These are phyloP conservation scores for Eidolon dupreanum DNA, from an alignment of 2,797 vertebrate genomes.

Conservation along the genomic window DNA sequence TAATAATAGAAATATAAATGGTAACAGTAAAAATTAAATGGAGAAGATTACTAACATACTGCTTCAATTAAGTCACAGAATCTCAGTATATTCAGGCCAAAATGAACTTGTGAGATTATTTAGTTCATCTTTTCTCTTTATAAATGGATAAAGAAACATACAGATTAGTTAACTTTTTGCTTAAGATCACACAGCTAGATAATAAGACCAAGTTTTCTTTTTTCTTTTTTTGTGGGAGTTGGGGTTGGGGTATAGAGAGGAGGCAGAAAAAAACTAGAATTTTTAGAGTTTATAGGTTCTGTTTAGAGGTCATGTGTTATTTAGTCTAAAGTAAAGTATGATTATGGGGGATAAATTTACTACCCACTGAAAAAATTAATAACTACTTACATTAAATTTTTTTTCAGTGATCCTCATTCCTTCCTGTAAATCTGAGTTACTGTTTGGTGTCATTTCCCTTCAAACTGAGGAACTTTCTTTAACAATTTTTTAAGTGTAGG, in stretches of 20 bases:
- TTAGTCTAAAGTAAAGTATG: neutral
- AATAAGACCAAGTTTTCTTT: neutral
- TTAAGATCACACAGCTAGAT: neutral
- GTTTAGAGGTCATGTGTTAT: neutral
- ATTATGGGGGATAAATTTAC: slow-evolving; percentile 1
- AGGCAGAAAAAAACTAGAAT: neutral
- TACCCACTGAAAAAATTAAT: slow-evolving; percentile 19
- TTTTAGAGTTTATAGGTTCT: neutral
- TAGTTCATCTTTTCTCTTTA: neutral
- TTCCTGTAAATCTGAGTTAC: neutral
- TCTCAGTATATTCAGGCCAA: neutral
- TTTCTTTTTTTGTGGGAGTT: neutral
- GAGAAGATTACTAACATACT: neutral
- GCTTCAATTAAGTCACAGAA: neutral
- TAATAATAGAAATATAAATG: neutral
- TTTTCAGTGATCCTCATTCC: neutral
- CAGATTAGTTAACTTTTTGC: neutral
- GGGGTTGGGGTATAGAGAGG: neutral
- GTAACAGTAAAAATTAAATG: neutral
- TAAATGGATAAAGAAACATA: neutral
- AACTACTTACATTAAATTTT: neutral
- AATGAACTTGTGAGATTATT: neutral
- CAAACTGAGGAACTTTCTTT: neutral
- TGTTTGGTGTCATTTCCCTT: neutral
- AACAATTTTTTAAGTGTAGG: neutral